Conservation (phyloP, 2,797 vertebrate species). For the Myotis pilosus region DNA sequence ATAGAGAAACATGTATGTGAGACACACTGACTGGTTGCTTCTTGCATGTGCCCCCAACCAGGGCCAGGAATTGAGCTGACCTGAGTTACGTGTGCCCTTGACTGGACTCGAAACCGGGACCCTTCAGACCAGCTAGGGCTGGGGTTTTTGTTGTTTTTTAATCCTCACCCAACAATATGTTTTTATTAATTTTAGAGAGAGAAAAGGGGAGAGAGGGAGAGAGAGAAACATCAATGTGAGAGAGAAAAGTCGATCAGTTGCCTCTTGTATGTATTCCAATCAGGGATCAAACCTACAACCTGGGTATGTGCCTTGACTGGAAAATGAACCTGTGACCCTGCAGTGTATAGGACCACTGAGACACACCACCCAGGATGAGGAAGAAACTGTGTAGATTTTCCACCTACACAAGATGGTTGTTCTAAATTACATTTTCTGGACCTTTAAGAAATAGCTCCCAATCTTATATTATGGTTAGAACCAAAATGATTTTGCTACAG, state of each 20-base stretch:
- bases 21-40: neutral
- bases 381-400: neutral
- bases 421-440: conserved; percentile 7
- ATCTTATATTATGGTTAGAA: neutral
- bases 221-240: neutral
- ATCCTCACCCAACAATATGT: neutral
- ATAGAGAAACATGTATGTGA: neutral
- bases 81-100: too few relatives aligned
- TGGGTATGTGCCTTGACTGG: neutral
- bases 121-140: too few relatives aligned
- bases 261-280: neutral
- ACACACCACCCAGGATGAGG: neutral
- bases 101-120: too few relatives aligned
- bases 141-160: neutral
- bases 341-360: neutral
- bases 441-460: neutral
- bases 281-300: neutral
- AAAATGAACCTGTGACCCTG: neutral
- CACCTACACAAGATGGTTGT: neutral
- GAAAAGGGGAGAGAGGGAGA: neutral
- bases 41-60: neutral
- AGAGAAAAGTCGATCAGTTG: neutral
- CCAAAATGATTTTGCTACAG: neutral
- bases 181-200: neutral
- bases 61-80: too few relatives aligned